A percentile compares a stretch with the other conserved stretches of the same genome.
Conservation (phyloP, 1,140 invertebrate species). For the Gryon sp. region DNA sequence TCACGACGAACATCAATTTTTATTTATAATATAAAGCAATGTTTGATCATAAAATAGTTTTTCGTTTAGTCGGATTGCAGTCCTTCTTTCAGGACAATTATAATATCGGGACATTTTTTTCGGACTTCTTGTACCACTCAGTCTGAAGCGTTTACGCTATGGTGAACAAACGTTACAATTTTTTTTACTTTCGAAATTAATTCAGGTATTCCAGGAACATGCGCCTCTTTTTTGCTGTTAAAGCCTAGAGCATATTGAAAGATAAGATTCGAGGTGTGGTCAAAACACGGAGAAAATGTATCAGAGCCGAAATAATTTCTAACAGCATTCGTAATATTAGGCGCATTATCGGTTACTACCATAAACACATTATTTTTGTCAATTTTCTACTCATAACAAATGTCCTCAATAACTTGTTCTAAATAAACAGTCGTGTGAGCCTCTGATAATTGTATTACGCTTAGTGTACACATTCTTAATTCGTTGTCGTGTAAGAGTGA, state of each 20-base stretch:
- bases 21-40: no score
- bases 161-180: no score
- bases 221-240: constrained; percentile 6
- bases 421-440: constrained; percentile 17
- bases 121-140: no score
- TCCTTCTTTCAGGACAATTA: no score
- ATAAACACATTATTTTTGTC: not conserved
- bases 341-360: constrained; percentile 13
- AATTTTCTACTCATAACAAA: constrained; percentile 15
- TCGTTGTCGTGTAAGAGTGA: constrained; percentile 7
- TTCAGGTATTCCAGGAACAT: constrained; percentile 20
- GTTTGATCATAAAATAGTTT: no score
- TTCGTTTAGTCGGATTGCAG: no score
- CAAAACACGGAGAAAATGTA: constrained; percentile 13
- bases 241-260: constrained; percentile 9
- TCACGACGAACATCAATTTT: no score
- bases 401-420: not conserved
- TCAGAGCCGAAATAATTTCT: constrained; percentile 1
- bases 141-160: no score
- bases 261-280: constrained; percentile 16
- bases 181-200: constrained; percentile 25
- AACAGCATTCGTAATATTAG: constrained; percentile 8
- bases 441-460: constrained; percentile 9
- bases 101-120: no score
- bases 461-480: constrained; percentile 10